Evolutionary conservation across 2,113 vertebrate genomes (phyloP), one percentile per base, ranked within the genome.

Genomic region (Nasalis larvatus): DNA sequence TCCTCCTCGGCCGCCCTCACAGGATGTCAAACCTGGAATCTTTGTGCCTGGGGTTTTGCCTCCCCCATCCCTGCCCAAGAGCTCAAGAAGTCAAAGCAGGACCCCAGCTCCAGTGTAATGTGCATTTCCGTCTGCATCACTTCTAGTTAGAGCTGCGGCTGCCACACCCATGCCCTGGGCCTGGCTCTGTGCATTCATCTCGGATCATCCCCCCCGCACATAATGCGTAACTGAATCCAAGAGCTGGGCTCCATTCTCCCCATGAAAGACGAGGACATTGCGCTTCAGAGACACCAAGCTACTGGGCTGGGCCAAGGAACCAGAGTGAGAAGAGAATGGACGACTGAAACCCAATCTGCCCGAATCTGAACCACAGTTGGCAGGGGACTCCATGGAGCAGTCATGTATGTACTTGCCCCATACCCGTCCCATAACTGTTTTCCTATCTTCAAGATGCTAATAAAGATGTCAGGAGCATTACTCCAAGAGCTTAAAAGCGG

Each of bases 141-240:
- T 7, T 1, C 7, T 3, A 10, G 32, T 4, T 40, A 74, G 56
- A 60, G 73, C 17, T 71, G 56, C 27, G 1, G 91, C 42, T 81
- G 63, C 73, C 74, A 54, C 3, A 14, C 6, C 2, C 27, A 40
- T 0, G 10, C 37, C 6, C 0, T 10, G 18, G 18, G 56, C 14
- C 58, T 20, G 63, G 40, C 63, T 68, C 84, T 0, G 0, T 3
- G 27, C 11, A 5, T 42, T 52, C 32, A 4, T 40, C 4, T 58
- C 37, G 68, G 58, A 30, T 0, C 6, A 60, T 18, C 27, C 60
- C 60, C 60, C 27, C 12, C 0, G 27, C 74, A 45, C 0, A 3
- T 13, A 78, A 1, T 3, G 5, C 30, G 2, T 8, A 11, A 21
- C 27, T 3, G 25, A 82, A 49, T 54, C 78, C 30, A 23, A 10